Conservation (phyloP, 2,113 vertebrate genomes). For the Saguinus imperator region DNA sequence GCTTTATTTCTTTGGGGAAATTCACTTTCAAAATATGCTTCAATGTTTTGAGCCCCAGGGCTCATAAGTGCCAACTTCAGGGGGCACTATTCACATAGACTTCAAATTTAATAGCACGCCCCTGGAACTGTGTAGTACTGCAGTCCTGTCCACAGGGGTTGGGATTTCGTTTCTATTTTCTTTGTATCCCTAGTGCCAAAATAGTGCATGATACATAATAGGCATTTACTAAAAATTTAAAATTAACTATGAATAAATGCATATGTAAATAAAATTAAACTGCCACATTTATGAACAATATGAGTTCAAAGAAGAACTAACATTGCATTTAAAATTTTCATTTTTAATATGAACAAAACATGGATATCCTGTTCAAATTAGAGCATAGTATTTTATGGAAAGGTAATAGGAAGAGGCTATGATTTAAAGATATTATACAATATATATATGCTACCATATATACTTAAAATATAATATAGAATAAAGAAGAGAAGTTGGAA, state of each 20-base stretch:
- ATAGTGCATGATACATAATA: not conserved
- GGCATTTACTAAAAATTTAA: not conserved
- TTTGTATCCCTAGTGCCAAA: not conserved
- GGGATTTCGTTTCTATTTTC: not conserved
- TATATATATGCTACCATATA: too few relatives aligned
- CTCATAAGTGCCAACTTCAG: not conserved
- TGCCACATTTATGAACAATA: not conserved
- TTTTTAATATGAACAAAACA: not conserved
- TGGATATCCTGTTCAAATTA: not conserved
- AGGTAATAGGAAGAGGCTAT: not conserved
- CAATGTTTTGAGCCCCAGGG: not conserved
- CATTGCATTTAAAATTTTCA: not conserved
- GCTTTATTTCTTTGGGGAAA: constrained; percentile 46
- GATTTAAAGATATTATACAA: not conserved
- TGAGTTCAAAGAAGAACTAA: not conserved
- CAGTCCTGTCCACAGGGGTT: not conserved
- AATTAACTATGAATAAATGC: not conserved
- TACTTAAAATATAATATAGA: not conserved
- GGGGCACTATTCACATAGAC: not conserved
- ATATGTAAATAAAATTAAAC: not conserved
- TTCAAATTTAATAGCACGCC: not conserved
- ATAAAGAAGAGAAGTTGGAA: not conserved
- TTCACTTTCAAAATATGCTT: not conserved
- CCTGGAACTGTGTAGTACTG: not conserved
- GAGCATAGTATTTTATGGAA: not conserved